Base-by-base conservation (phyloP, 2,888 invertebrate species). In the Rhagonycha fulva region DNA sequence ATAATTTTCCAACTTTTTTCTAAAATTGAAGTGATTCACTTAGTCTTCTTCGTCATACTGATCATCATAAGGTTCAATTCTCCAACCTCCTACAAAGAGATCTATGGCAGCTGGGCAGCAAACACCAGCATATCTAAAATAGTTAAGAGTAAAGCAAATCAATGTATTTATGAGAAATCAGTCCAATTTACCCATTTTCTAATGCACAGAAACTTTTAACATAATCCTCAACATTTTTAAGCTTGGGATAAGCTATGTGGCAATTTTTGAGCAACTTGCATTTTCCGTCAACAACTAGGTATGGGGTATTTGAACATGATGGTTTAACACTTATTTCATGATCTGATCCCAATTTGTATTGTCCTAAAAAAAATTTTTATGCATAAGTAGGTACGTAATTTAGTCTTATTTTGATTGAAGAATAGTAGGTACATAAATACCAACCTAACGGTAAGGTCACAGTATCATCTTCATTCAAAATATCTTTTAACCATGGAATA, bases 401-500 rank as follows among this genome's bases (percentile, higher is more conserved):
- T n/a, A 19, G 19, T 19, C 19, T 19, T 19, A 19, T 19, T 19
- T 2, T 19, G 19, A 19, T 19, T 2, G 19, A 19, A 2, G 19
- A 19, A 19, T 19, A n/a, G n/a, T n/a, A n/a, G n/a, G n/a, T n/a
- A 2, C 19, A 19, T 1, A 19, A 19, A 19, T 19, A 19, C 19
- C 19, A 19, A 70, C 74, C 74, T 70, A 63, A 1, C 23, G 74
- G 74, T n/a, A 68, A 74, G 2, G 4, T 32, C 63, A 74, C 23
- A 28, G 14, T 62, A 14, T 66, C 74, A 74, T 74, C 62, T 5
- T 62, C 47, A 26, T 70, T 74, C 3, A 70, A 14, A 26, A 74
- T 70, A 62, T 47, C 32, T n/a, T 70, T 63, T 28, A 74, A 24
- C 74, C 74, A 74, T 14, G 66, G 74, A 26, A 74, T 66, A 3